Evolutionary conservation across 2,888 invertebrate genomes (phyloP).

Genomic region (Protophormia terraenovae): DNA sequence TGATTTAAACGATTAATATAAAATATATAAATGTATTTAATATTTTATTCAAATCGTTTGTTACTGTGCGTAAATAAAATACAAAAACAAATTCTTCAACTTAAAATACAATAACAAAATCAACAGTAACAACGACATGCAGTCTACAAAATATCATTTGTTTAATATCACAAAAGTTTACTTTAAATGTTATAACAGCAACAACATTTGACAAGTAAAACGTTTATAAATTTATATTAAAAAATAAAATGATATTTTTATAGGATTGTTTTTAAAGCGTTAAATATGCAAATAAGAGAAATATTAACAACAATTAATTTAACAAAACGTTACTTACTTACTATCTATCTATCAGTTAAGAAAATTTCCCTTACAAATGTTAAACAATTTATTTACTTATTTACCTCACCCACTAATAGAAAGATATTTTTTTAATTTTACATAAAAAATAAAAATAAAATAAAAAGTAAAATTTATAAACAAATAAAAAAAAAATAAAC

Average conservation of each 20-base stretch:
- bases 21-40: slow-evolving; percentile 39
- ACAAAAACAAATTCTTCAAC: neutral
- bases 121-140: slow-evolving; percentile 47
- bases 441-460: slow-evolving; percentile 2
- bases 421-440: neutral
- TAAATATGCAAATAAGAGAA: slow-evolving; percentile 8
- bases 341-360: neutral
- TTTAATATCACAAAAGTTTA: neutral
- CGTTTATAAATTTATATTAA: slow-evolving; percentile 35
- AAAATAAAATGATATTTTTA: neutral
- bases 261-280: slow-evolving; percentile 42
- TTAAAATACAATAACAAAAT: neutral
- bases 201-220: slow-evolving; percentile 47
- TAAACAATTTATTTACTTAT: neutral
- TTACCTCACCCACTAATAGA: slow-evolving; percentile 48
- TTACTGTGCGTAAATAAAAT: slow-evolving; percentile 51
- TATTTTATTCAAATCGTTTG: neutral
- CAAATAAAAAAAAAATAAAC: neutral
- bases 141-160: slow-evolving; percentile 52
- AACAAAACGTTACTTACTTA: neutral
- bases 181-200: slow-evolving; percentile 13
- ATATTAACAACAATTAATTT: slow-evolving; percentile 34
- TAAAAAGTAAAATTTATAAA: neutral
- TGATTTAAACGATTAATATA: slow-evolving; percentile 35
- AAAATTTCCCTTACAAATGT: slow-evolving; percentile 52